Evolutionary conservation across 2,797 vertebrate species (phyloP).

Genomic region (Podarcis siculus): DNA sequence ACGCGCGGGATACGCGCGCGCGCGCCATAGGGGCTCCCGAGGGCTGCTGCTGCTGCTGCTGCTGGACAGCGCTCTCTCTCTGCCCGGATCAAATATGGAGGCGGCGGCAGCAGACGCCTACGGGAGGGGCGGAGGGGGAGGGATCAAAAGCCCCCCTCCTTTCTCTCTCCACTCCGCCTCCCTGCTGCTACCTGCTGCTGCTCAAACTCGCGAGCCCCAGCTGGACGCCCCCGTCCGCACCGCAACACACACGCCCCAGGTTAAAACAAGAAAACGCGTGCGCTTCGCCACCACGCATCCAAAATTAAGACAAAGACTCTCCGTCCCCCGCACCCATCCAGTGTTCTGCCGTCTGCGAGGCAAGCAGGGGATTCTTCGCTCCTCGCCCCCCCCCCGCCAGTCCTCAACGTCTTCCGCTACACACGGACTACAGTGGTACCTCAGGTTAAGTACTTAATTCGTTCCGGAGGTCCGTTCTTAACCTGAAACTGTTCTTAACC

Average conservation of each 20-base stretch:
- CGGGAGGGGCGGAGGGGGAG: not conserved
- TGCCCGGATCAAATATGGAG: slow-evolving; percentile 16
- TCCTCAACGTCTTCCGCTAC: not conserved
- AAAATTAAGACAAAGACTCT: not conserved
- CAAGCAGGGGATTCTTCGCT: not conserved
- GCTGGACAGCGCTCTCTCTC: slow-evolving; percentile 17
- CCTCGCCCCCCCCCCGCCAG: not conserved
- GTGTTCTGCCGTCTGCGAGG: not conserved
- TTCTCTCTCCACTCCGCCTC: not conserved
- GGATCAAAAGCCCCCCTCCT: not conserved
- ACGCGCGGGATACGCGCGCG: not conserved
- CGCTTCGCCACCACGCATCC: not conserved
- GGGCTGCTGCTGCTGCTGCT: not conserved
- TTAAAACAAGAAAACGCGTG: not conserved
- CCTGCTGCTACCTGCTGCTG: not conserved
- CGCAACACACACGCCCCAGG: too few relatives aligned
- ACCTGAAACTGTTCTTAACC: too few relatives aligned
- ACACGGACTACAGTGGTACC: not conserved
- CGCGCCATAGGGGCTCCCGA: not conserved
- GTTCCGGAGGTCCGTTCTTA: too few relatives aligned
- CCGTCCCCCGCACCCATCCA: too few relatives aligned
- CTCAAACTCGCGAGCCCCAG: not conserved
- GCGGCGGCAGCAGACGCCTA: not conserved
- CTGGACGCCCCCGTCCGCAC: not conserved
- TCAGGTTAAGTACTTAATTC: too few relatives aligned